Evolutionary conservation across 2,888 invertebrate species (phyloP), one percentile per base, ranked within the genome.

Genomic region (Empis livida): DNA sequence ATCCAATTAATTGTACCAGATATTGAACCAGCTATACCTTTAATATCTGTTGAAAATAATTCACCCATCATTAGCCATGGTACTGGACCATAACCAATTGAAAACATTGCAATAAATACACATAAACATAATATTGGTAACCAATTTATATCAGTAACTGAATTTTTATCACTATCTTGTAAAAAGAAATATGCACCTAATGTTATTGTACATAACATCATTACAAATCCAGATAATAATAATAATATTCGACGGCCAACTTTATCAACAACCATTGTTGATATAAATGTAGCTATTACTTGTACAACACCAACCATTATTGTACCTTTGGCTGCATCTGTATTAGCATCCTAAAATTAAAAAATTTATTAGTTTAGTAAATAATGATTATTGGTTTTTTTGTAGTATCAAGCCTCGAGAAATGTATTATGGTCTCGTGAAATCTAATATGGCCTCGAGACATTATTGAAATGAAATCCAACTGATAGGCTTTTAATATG

Each of bases 281-380:
- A 81, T 0, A 79, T 63, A 46, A 87, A 78, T 0, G 91, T 68
- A 16, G 68, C 68, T 46, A 68, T 57, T 38, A 89, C 83, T 71
- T 91, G 91, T 57, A 91, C 84, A 0, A 76, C 74, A n/a, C 90
- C 92, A 31, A 93, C 80, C 43, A 90, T 76, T 32, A 92, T 87
- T 0, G 88, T 79, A 0, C 85, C 78, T 8, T 76, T 61, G 31
- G 76, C 72, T 0, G 80, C 63, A 13, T 75, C 66, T 20, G 87
- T 71, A 39, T 61, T 63, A 15, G 69, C 69, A 49, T 54, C 62
- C 61, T 65, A 39, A 6, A 46, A 31, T 46, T 32, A 48, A 40
- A 50, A 39, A 47, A 42, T 20, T n/a, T n/a, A n/a, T n/a, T n/a
- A n/a, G n/a, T n/a, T n/a, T n/a, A n/a, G n/a, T n/a, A n/a, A n/a